Percentiles rank a stretch among this genome's conserved stretches.
These are phyloP conservation scores for Embidobia sp. DNA, from an alignment of 2,888 invertebrate species.

Conservation along the genomic window DNA sequence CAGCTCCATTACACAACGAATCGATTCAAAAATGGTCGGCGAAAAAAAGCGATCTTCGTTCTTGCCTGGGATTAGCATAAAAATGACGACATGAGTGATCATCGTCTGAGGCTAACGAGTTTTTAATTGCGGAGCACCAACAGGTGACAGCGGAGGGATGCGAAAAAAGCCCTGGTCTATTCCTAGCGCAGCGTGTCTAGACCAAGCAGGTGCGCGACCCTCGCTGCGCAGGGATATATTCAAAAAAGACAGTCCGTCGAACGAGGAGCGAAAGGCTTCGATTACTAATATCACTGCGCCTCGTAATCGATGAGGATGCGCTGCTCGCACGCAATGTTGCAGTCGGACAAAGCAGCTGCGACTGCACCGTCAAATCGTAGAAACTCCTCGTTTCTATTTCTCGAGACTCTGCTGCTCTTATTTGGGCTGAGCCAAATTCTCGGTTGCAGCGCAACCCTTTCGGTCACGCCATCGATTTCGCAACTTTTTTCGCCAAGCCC, in stretches of 20 bases:
- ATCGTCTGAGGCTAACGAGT: conserved; percentile 19
- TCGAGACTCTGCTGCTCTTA: conserved; percentile 56
- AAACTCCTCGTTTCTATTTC: conserved; percentile 63
- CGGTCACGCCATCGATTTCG: conserved; percentile 50
- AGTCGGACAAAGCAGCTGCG: conserved; percentile 73
- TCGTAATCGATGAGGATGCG: conserved; percentile 50
- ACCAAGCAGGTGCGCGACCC: conserved; percentile 53
- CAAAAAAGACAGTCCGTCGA: conserved; percentile 58
- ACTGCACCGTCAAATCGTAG: conserved; percentile 63
- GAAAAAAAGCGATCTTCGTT: too few species aligned
- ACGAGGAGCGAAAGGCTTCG: conserved; percentile 53
- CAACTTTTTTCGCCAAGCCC: too few species aligned
- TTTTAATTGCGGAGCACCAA: conserved; percentile 46
- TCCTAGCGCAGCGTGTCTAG: conserved; percentile 44
- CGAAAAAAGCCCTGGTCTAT: conserved; percentile 33
- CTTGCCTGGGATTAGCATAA: conserved; percentile 16
- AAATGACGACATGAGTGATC: conserved; percentile 10
- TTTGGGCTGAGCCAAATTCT: conserved; percentile 44
- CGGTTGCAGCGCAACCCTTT: conserved; percentile 35
- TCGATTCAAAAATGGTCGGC: too few species aligned
- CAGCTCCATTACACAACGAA: too few species aligned
- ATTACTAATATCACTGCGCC: conserved; percentile 62
- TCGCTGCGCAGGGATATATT: conserved; percentile 48
- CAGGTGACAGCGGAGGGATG: conserved; percentile 42
- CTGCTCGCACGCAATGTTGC: conserved; percentile 54